Evolutionary conservation across 2,113 vertebrate species (phyloP).

Genomic region (Thamnaconus septentrionalis): DNA sequence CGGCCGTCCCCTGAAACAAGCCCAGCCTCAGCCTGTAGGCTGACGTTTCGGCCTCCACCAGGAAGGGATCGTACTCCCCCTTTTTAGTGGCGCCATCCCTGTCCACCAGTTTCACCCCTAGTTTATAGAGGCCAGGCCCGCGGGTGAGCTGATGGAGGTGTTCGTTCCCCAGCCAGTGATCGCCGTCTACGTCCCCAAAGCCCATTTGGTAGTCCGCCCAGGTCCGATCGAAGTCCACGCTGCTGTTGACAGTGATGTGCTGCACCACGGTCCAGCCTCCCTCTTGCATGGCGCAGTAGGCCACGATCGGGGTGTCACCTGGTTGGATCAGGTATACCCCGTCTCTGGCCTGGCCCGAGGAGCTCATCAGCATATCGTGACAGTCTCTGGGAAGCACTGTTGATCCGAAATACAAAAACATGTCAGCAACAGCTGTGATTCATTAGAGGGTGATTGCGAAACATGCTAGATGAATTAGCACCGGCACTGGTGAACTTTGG

Average conservation of each 20-base stretch:
- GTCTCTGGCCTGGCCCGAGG: slow-evolving; percentile 76
- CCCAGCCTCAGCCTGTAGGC: slow-evolving; percentile 83
- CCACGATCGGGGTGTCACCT: slow-evolving; percentile 72
- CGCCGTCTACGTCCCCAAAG: slow-evolving; percentile 79
- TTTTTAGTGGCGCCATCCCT: slow-evolving; percentile 73
- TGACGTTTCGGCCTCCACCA: slow-evolving; percentile 79
- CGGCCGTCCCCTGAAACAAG: slow-evolving; percentile 78
- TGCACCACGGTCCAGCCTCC: slow-evolving; percentile 90
- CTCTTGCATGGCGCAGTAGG: slow-evolving; percentile 84
- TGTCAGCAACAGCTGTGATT: slow-evolving; percentile 4
- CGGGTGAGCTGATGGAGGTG: slow-evolving; percentile 79
- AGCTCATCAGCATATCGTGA: slow-evolving; percentile 81
- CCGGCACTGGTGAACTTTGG: too few species aligned
- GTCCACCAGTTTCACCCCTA: slow-evolving; percentile 84
- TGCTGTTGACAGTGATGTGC: slow-evolving; percentile 88
- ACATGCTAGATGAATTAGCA: too few species aligned
- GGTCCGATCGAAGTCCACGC: slow-evolving; percentile 80
- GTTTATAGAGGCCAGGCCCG: slow-evolving; percentile 68
- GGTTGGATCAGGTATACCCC: slow-evolving; percentile 85
- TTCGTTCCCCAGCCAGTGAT: slow-evolving; percentile 88
- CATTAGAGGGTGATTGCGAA: not conserved
- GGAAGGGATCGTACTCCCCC: slow-evolving; percentile 79
- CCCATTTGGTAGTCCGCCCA: slow-evolving; percentile 87
- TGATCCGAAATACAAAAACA: slow-evolving; percentile 19
- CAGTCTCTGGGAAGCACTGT: slow-evolving; percentile 82